Conservation (phyloP, 2,888 invertebrate species). For the Hydroisotoma schaefferi region DNA sequence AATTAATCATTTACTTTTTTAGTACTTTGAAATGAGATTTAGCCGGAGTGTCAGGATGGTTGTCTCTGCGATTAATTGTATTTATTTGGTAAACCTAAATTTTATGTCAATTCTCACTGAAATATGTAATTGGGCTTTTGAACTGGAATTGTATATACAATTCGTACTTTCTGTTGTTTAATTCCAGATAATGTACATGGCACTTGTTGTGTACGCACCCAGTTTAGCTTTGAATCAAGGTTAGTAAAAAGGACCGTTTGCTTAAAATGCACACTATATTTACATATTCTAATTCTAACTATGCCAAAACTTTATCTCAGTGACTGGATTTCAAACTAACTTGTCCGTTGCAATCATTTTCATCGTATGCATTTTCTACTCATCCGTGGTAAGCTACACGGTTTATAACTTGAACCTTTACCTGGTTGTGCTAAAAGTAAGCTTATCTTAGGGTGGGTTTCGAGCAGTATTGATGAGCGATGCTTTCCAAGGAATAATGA, state of each 20-base stretch:
- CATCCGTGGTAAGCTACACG: slow-evolving; percentile 22
- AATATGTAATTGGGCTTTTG: background rate
- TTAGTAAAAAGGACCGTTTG: slow-evolving; percentile 50
- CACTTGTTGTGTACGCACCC: slow-evolving; percentile 64
- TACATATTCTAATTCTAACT: background rate
- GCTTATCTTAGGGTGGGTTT: slow-evolving; percentile 42
- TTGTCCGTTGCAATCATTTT: slow-evolving; percentile 66
- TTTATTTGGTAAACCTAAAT: slow-evolving; percentile 54
- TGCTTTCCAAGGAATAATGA: slow-evolving; percentile 35
- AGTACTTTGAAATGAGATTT: slow-evolving; percentile 39
- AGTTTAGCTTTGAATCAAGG: slow-evolving; percentile 64
- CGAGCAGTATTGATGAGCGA: slow-evolving; percentile 43
- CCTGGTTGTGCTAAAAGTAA: background rate
- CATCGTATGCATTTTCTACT: slow-evolving; percentile 36
- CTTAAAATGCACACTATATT: background rate
- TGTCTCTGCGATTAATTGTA: slow-evolving; percentile 53
- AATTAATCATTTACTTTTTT: background rate
- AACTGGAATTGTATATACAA: too few species aligned
- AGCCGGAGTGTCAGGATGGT: slow-evolving; percentile 48
- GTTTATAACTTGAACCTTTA: background rate
- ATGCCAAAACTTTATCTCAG: slow-evolving; percentile 53
- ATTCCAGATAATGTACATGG: slow-evolving; percentile 51
- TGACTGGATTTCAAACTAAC: slow-evolving; percentile 65
- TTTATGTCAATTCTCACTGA: background rate
- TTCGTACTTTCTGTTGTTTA: slow-evolving; percentile 1